These are phyloP conservation scores for Periphyllus acericola DNA, from an alignment of 2,888 invertebrate genomes.

Conservation along the genomic window DNA sequence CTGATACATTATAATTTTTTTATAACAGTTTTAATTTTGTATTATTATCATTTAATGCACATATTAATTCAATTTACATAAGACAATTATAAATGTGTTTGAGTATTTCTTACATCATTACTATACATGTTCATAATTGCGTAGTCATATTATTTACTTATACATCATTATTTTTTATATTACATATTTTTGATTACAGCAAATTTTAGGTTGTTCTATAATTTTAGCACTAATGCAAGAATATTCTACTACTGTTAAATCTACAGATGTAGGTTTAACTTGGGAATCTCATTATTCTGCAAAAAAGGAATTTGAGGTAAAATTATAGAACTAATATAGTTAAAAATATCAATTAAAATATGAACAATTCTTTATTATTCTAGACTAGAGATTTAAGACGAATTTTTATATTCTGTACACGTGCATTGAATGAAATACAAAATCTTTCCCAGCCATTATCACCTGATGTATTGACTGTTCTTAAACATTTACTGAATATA, in stretches of 20 bases:
- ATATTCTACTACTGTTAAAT: conserved; percentile 85
- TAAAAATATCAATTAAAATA: background rate
- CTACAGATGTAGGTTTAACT: conserved; percentile 86
- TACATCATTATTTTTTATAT: background rate
- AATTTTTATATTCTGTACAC: conserved; percentile 80
- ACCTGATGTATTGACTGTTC: conserved; percentile 72
- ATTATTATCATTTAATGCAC: background rate
- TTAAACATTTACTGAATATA: conserved; percentile 79
- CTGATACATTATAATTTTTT: too few relatives aligned
- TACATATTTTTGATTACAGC: conserved; percentile 69
- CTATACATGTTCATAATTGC: conserved; percentile 7
- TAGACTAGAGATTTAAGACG: conserved; percentile 77
- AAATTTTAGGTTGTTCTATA: conserved; percentile 85
- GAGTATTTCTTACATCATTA: background rate
- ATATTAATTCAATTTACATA: background rate
- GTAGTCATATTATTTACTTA: background rate
- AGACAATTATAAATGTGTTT: too few relatives aligned
- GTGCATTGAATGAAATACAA: conserved; percentile 73
- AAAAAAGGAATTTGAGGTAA: conserved; percentile 83
- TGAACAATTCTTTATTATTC: conserved; percentile 62
- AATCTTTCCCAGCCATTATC: conserved; percentile 69
- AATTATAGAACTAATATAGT: background rate
- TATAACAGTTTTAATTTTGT: too few relatives aligned
- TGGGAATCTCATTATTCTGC: conserved; percentile 88
- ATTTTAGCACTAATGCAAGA: conserved; percentile 87